These are phyloP conservation scores for Hipposideros armiger DNA, from an alignment of 2,113 vertebrate species.

Conservation along the genomic window DNA sequence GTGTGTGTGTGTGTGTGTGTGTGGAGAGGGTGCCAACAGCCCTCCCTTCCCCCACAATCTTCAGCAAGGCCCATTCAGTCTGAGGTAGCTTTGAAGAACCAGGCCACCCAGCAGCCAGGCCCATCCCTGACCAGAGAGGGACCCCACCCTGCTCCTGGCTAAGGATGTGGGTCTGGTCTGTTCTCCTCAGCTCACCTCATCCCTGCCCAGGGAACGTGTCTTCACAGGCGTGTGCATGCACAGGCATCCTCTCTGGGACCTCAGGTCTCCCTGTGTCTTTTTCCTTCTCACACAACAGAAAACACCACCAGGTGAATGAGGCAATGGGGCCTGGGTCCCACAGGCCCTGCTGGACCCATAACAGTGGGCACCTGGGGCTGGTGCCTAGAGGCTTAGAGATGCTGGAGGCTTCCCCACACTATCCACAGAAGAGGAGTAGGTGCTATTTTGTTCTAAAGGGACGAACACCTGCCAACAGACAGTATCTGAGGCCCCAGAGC, in stretches of 20 bases:
- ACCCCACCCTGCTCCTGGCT: conserved; percentile 41
- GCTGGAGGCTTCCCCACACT: not conserved
- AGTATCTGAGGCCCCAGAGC: not conserved
- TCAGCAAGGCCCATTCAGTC: conserved; percentile 62
- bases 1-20: too few relatives aligned
- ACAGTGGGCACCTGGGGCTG: not conserved
- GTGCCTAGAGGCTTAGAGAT: not conserved
- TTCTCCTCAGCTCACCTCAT: not conserved
- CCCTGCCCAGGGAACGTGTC: not conserved
- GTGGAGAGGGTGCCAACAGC: not conserved
- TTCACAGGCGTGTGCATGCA: not conserved
- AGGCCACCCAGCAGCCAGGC: conserved; percentile 64
- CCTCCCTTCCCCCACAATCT: not conserved
- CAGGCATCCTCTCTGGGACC: not conserved
- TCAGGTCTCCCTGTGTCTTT: not conserved
- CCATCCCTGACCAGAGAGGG: conserved; percentile 58
- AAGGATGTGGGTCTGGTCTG: not conserved
- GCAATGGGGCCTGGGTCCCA: not conserved
- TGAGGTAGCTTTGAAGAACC: conserved; percentile 46
- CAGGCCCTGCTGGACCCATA: not conserved
- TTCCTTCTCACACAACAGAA: not conserved
- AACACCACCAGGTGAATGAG: not conserved
- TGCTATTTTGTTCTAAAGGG: not conserved
- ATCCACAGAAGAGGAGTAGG: not conserved
- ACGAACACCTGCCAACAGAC: conserved; percentile 32